Percentiles rank a stretch among this genome's conserved stretches.
phyloP scores from a whole-genome alignment of 2,888 invertebrate genomes.

The Harmothoe impar region DNA sequence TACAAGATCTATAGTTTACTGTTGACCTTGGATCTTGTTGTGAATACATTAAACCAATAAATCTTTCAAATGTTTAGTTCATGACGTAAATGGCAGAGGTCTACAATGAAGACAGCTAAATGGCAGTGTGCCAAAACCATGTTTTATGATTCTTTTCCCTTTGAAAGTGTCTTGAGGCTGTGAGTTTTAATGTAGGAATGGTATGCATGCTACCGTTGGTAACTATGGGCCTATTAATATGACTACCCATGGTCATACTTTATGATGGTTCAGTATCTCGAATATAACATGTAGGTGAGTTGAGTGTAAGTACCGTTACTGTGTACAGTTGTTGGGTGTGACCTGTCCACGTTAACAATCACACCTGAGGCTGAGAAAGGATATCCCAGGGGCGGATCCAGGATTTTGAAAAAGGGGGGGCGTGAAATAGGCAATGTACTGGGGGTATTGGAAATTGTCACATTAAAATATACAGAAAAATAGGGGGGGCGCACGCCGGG shows the following conservation, averaged over 20 bases:
- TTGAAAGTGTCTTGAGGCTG: neutral
- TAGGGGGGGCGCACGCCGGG: no score
- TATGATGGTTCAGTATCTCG: neutral
- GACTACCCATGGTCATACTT: no score
- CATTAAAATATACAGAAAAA: no score
- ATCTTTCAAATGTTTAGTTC: neutral
- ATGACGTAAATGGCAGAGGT: neutral
- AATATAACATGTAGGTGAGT: neutral
- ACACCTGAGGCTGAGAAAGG: neutral
- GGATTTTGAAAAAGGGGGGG: no score
- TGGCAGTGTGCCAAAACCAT: neutral
- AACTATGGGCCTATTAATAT: neutral
- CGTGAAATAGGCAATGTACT: no score
- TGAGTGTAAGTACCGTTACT: no score
- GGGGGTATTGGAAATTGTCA: no score
- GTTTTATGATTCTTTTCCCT: neutral
- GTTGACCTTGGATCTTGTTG: neutral
- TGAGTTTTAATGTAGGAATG: neutral
- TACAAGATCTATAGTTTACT: neutral
- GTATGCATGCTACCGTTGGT: neutral
- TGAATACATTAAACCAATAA: neutral
- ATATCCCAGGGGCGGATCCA: no score
- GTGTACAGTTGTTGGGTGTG: constrained; percentile 35
- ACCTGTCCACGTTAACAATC: constrained; percentile 25
- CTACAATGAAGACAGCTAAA: neutral